Evolutionary conservation across 2,113 vertebrate species (phyloP), one percentile per base, ranked within the genome.

Genomic region (Haemorhous mexicanus): DNA sequence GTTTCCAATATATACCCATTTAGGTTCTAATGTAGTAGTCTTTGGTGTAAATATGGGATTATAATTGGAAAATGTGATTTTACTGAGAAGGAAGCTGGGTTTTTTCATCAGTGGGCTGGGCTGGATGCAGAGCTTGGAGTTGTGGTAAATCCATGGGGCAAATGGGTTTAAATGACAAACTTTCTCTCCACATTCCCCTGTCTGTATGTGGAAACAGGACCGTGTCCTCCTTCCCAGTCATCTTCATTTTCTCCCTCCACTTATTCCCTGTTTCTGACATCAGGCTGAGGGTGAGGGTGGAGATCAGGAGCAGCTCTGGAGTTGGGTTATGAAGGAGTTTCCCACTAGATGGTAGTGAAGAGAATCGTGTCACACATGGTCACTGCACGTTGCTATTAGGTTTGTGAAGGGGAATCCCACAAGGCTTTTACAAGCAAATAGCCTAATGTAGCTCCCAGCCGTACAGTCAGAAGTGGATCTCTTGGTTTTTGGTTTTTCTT

Each of bases 311-410:
- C 72, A 47, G 66, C 49, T 32, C 44, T 67, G 73, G 33, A 78
- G 66, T 2, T 67, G 49, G 50, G 85, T 43, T 82, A 87, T 39
- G 84, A 90, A 84, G 79, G 47, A 66, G 33, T 63, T 91, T 94
- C 87, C 93, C 96, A 81, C 91, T 92, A 96, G 96, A 94, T 96
- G 96, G 95, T 94, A 62, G 95, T 73, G 95, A 78, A 94, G 96
- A 92, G 89, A 94, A 52, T 11, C 6, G 1, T 49, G 86, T 77
- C 83, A 24, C 22, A 8, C 5, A 30, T 7, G 88, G 64, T 76
- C 79, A 88, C 53, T 46, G 46, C 76, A 41, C 7, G 0, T 23
- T 80, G 59, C 13, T 33, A 21, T 55, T 55, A 9, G 37, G 49
- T 78, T 52, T 59, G 32, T 30, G 8, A 3, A 84, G 83, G 79